Conservation (phyloP, 2,113 vertebrate species). For the Porphyrio hochstetteri region DNA sequence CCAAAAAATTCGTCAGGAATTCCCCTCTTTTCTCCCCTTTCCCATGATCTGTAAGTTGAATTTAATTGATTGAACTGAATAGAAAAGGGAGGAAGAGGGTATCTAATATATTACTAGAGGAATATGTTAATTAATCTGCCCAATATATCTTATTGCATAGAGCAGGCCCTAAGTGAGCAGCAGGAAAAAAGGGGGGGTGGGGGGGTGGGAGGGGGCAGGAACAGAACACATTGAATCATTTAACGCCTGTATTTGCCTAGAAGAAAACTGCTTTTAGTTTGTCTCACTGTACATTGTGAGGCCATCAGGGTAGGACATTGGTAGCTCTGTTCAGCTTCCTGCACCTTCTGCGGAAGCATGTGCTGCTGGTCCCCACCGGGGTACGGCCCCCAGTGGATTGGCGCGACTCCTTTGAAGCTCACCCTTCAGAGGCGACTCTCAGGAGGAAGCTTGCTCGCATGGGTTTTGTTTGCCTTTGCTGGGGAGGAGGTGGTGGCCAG, state of each 20-base stretch:
- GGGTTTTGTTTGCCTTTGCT: background rate
- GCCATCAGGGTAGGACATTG: background rate
- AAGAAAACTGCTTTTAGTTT: background rate
- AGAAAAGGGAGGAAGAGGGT: background rate
- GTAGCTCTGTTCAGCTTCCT: background rate
- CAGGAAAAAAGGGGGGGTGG: background rate
- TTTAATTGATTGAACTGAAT: background rate
- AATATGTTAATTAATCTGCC: background rate
- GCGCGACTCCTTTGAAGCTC: background rate
- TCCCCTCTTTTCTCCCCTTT: background rate
- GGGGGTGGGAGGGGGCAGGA: rapidly evolving
- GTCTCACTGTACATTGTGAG: background rate
- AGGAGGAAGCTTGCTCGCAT: background rate
- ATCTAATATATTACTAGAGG: background rate
- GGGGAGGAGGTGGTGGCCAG: background rate
- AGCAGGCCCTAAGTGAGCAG: background rate
- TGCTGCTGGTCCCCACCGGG: background rate
- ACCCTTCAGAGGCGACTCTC: background rate
- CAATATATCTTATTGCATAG: background rate
- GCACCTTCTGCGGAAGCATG: background rate
- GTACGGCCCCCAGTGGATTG: background rate
- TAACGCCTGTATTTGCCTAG: background rate
- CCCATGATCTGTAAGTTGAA: background rate
- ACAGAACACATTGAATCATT: background rate
- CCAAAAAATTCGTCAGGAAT: background rate